Conservation (phyloP, 2,113 vertebrate species). For the Nothoprocta pentlandii region DNA sequence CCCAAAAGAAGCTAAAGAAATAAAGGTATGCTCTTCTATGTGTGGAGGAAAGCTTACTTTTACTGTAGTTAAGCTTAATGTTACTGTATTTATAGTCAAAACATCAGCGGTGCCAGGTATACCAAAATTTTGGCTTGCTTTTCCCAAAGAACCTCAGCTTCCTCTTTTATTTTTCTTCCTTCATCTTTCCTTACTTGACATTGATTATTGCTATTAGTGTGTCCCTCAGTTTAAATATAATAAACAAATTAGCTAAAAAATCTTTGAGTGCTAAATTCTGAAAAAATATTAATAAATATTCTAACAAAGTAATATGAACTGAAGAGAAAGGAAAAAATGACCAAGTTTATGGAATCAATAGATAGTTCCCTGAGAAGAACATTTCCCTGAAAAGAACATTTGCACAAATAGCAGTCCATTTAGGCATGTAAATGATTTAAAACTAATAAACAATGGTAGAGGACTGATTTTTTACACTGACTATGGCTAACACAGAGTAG, state of each 20-base stretch:
- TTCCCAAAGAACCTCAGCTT: fast-evolving
- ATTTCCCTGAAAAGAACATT: slow-evolving; percentile 1
- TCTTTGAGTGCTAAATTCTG: neutral
- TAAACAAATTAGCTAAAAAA: neutral
- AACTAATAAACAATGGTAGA: slow-evolving; percentile 1
- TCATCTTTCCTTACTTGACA: neutral
- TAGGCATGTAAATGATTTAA: slow-evolving; percentile 37
- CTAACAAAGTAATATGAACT: neutral
- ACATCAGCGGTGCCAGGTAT: neutral
- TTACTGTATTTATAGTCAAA: neutral
- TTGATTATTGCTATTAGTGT: neutral
- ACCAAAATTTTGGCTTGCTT: neutral
- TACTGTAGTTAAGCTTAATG: neutral
- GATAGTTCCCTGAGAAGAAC: neutral
- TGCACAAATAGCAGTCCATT: neutral
- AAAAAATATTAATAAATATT: neutral
- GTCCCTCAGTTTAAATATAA: neutral
- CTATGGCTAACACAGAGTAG: neutral
- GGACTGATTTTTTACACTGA: neutral
- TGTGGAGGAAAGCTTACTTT: neutral
- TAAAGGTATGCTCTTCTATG: fast-evolving
- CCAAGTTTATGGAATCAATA: neutral
- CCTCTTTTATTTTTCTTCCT: neutral
- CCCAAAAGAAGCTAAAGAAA: fast-evolving
- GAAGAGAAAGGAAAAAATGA: slow-evolving; percentile 13